Percentiles rank a stretch among this genome's conserved stretches.
Conservation (phyloP, 1,140 invertebrate species). For the Euglossa dilemma region DNA sequence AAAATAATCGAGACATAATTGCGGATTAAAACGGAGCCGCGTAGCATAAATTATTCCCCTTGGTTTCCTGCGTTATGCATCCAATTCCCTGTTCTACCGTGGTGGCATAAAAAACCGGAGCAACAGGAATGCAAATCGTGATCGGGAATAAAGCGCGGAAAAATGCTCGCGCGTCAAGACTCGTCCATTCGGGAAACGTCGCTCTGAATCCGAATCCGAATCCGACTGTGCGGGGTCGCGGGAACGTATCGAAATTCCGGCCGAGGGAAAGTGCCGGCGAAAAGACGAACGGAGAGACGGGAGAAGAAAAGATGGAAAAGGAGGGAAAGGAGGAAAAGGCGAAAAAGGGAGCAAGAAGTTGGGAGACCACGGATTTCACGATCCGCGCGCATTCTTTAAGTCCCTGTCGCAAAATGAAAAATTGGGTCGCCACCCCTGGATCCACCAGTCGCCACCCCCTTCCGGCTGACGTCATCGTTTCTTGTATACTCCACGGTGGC, state of each 20-base stretch:
- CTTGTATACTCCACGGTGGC: neutral
- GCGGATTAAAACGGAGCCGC: neutral
- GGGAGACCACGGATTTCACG: slow-evolving; percentile 5
- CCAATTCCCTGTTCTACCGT: neutral
- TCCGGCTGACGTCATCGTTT: slow-evolving; percentile 37
- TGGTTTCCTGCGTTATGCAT: neutral
- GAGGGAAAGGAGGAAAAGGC: neutral
- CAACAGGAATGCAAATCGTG: slow-evolving; percentile 10
- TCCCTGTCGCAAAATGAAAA: slow-evolving; percentile 32
- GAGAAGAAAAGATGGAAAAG: neutral
- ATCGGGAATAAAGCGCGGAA: slow-evolving; percentile 8
- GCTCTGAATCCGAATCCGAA: neutral
- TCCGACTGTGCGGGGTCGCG: neutral
- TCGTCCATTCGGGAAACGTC: neutral
- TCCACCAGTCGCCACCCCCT: neutral
- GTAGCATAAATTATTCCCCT: neutral
- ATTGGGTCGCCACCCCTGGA: slow-evolving; percentile 15
- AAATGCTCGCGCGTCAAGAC: neutral
- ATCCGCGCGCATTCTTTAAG: slow-evolving; percentile 32
- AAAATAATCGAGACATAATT: neutral
- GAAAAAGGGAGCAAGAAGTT: neutral
- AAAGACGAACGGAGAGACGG: neutral
- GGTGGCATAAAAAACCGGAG: neutral
- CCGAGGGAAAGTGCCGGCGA: neutral
- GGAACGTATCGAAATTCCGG: slow-evolving; percentile 17